Conservation (phyloP, 2,797 vertebrate species). For the Gobionotothen gibberifrons region DNA sequence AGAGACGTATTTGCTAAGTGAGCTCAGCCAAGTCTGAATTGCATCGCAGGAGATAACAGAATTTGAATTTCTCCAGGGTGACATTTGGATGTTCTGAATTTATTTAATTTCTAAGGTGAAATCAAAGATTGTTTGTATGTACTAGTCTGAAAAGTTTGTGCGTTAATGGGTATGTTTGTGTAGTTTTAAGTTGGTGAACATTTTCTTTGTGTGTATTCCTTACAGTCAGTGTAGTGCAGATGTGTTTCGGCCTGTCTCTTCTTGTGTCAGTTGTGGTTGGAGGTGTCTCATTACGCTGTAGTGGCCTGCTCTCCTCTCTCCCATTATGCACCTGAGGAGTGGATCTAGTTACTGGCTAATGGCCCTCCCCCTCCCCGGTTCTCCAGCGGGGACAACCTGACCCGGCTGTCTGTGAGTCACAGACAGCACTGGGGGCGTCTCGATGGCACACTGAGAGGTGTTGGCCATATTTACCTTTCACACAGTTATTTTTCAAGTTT, state of each 20-base stretch:
- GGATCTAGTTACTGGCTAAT: constrained; percentile 70
- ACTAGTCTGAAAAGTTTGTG: not conserved
- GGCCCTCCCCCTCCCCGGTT: constrained; percentile 45
- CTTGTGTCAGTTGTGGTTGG: constrained; percentile 31
- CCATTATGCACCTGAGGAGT: constrained; percentile 55
- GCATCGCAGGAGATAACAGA: constrained; percentile 11
- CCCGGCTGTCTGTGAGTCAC: constrained; percentile 55
- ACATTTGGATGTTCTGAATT: constrained; percentile 23
- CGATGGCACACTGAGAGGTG: constrained; percentile 5
- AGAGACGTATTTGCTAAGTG: constrained; percentile 1
- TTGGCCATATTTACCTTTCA: not conserved
- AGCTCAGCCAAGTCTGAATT: not conserved
- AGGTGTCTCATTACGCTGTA: constrained; percentile 74
- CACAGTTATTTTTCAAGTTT: not conserved
- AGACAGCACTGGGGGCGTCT: constrained; percentile 8
- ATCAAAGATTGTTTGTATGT: not conserved
- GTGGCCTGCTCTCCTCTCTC: constrained; percentile 51
- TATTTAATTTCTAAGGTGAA: not conserved
- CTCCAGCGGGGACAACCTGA: constrained; percentile 64
- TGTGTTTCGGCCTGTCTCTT: constrained; percentile 33
- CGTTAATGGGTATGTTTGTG: not conserved
- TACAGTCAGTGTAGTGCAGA: constrained; percentile 18
- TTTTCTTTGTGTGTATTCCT: not conserved
- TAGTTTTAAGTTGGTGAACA: not conserved
- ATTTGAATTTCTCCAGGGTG: constrained; percentile 1